Evolutionary conservation across 2,888 invertebrate species (phyloP), one percentile per base, ranked within the genome.

Genomic region (Drymonia ruficornis): DNA sequence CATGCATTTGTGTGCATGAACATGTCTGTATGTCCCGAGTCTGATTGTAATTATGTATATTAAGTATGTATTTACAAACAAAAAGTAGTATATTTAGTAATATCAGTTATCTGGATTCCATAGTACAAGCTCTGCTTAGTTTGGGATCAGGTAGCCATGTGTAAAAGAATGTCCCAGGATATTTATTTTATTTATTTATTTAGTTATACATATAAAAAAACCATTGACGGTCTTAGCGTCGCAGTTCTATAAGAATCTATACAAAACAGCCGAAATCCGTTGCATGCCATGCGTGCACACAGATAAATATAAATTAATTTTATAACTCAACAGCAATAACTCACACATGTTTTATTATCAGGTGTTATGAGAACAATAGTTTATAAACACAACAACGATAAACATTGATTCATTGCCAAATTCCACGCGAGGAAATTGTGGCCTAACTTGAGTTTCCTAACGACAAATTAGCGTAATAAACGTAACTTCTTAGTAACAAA

Each of bases 401-500:
- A 19, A 43, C 43, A 19, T 43, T 43, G 43, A 43, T 43, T 43
- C 43, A 43, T 43, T 5, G 43, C 12, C 19, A 19, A 43, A 43
- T 29, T 2, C 16, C 12, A 29, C 29, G 46, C 29, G 29, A n/a
- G 19, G 19, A 43, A 29, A 46, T 46, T 29, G 46, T 23, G n/a
- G 29, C 13, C 29, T 0, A 46, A 29, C 15, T 15, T 11, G 11
- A 46, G 29, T 46, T 64, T 58, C 19, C 15, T 19, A 55, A 49
- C 47, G 45, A 55, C 46, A 55, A 53, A 55, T 55, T 55, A 55
- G 31, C 58, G 19, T 52, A 43, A 45, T 46, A 59, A 57, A 52
- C 67, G 59, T 53, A 58, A 55, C 46, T 45, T 2, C 13, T 12
- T 28, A 0, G 16, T 18, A 28, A 36, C 18, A 36, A 36, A 48